phyloP scores from a whole-genome alignment of 2,797 vertebrate species.

The Urocyon cinereoargenteus region DNA sequence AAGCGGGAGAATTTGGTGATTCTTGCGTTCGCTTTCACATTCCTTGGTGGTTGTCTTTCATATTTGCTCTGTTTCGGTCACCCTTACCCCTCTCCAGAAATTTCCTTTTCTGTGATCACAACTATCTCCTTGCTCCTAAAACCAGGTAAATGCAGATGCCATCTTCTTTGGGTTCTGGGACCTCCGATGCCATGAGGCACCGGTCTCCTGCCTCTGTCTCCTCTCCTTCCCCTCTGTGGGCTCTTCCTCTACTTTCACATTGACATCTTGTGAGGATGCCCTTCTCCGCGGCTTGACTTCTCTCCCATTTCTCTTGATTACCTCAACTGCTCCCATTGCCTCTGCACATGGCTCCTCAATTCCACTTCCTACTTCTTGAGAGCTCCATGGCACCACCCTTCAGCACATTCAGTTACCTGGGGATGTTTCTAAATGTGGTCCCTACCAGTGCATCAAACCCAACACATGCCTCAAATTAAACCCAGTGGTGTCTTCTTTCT shows the following conservation, averaged over 20 bases:
- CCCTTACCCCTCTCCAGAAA: background rate
- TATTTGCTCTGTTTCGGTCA: background rate
- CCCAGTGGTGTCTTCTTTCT: background rate
- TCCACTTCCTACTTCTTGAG: background rate
- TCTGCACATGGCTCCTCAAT: background rate
- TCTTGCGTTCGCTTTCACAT: background rate
- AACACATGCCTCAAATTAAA: background rate
- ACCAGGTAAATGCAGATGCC: background rate
- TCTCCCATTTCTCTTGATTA: background rate
- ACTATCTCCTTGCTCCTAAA: background rate
- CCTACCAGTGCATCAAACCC: background rate
- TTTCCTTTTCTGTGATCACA: background rate
- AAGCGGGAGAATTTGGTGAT: background rate
- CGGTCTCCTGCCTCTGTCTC: accelerated
- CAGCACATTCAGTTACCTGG: background rate
- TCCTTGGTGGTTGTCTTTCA: background rate
- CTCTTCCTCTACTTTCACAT: background rate
- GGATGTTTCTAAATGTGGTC: background rate
- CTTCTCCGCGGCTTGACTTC: background rate
- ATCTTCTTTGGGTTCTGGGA: background rate
- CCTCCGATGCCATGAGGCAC: background rate
- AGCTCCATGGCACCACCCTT: accelerated
- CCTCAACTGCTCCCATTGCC: background rate
- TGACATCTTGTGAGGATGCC: background rate
- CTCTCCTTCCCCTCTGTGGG: accelerated